Evolutionary conservation across 2,113 vertebrate genomes (phyloP), one percentile per base, ranked within the genome.

Genomic region (Podarcis muralis): DNA sequence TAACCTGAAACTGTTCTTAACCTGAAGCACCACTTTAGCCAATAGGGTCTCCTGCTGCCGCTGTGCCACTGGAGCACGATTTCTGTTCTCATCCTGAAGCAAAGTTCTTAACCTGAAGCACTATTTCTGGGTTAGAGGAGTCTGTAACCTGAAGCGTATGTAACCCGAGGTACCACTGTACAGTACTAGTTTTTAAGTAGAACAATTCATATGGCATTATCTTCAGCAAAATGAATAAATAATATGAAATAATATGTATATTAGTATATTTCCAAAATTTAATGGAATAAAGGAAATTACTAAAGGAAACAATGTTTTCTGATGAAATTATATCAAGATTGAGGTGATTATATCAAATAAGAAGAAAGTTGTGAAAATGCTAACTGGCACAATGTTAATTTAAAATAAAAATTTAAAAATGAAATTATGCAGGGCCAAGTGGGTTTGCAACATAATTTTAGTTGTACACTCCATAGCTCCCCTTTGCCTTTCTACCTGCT

Each of bases 201-300:
- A 62, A 6, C 57, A 66, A 81, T 37, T 11, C 76, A 35, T 87
- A 91, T 89, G 20, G 76, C 59, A 66, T 23, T 43, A 57, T 66
- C 57, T 30, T 66, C 16, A 76, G 25, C 8, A 22, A 43, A n/a
- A 59, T 84, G 8, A 91, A 18, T 30, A 66, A 91, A 18, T 62
- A 53, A 91, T 22, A 74, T 87, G 84, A 85, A 57, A 87, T 40
- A 82, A 53, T 62, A 62, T 20, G 18, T 62, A 62, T 62, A 20
- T 20, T 62, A 18, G 18, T 18, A 18, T 62, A 18, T 62, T 62
- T 2, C 1, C 74, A 91, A 83, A 59, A 71, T n/a, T 4, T n/a
- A 71, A 71, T 71, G 12, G 7, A 32, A 66, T 22, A 66, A 66
- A 30, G 69, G 35, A 74, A 18, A 11, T 20, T 43, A 35, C 15